Base-by-base conservation (phyloP, 1,140 invertebrate species). In the Meloidogyne exigua region DNA sequence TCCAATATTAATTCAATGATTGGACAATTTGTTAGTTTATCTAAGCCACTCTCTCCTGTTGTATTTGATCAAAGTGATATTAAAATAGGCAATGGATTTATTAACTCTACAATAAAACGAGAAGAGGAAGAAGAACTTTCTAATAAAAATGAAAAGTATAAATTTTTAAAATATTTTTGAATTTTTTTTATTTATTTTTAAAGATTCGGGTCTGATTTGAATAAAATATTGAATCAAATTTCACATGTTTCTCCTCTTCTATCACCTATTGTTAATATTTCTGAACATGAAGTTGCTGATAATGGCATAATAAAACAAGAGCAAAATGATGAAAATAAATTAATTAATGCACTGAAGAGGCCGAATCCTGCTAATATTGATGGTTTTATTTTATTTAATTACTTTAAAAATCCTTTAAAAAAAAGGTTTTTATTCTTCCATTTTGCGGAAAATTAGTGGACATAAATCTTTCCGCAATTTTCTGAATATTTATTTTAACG, bases 211-310 rank as follows among this genome's bases (percentile, higher is more conserved):
- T n/a, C n/a, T n/a, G n/a, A n/a, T n/a, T n/a, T n/a, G n/a, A n/a
- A n/a, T n/a, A n/a, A n/a, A 68, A 78, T 77, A 28, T 44, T 77
- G 0, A 26, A 78, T 23, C 62, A 77, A 42, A 39, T 77, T 44
- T 25, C 23, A 1, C 32, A 28, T 32, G 76, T 77, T 36, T 77
- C 76, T 18, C 76, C 76, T 5, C 76, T 77, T 25, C 15, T 77
- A 39, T 77, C 76, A 11, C 76, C 76, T 7, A 36, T 77, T 36
- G 18, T n/a, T n/a, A n/a, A n/a, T n/a, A n/a, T n/a, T n/a, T n/a
- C n/a, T n/a, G n/a, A n/a, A n/a, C n/a, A n/a, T n/a, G n/a, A n/a
- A n/a, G 9, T 7, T 57, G 7, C 49, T 57, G 4, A n/a, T 5
- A n/a, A 57, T 57, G 21, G 10, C 36, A 39, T n/a, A n/a, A n/a